phyloP scores from a whole-genome alignment of 2,113 vertebrate species.

The Empidonax alnorum region DNA sequence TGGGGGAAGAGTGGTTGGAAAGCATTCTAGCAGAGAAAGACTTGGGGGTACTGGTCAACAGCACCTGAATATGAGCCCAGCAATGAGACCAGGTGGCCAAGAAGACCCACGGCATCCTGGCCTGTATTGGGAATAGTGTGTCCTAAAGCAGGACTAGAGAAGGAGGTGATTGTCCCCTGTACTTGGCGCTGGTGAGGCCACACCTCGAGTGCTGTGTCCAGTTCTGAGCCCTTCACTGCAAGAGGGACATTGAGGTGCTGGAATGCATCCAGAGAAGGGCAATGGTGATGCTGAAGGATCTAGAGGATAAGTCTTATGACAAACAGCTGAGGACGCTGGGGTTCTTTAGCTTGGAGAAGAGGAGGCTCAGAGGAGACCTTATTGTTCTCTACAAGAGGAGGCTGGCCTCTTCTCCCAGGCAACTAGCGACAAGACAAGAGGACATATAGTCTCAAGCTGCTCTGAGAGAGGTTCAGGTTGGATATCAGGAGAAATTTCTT shows the following conservation, averaged over 20 bases:
- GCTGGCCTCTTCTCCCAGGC: neutral
- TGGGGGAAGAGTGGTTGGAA: neutral
- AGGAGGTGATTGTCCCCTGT: neutral
- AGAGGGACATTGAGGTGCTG: neutral
- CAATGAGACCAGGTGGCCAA: neutral
- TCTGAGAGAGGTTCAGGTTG: neutral
- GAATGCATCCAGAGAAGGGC: neutral
- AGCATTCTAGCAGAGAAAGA: neutral
- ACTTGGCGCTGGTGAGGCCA: neutral
- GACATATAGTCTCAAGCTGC: neutral
- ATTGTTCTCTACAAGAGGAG: neutral
- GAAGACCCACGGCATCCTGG: neutral
- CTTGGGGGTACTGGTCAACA: neutral
- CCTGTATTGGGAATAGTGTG: neutral
- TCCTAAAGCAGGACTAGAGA: neutral
- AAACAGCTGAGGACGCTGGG: neutral
- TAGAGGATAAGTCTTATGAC: neutral
- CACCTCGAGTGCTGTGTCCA: neutral
- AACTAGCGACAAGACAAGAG: neutral
- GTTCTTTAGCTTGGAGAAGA: neutral
- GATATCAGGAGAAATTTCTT: neutral
- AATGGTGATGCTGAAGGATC: neutral
- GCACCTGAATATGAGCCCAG: neutral
- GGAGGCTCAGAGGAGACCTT: neutral
- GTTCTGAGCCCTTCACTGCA: neutral